A percentile compares a stretch with the other conserved stretches of the same genome.
Evolutionary conservation across 1,140 invertebrate genomes (phyloP).

Genomic region (Caenorhabditis latens): DNA sequence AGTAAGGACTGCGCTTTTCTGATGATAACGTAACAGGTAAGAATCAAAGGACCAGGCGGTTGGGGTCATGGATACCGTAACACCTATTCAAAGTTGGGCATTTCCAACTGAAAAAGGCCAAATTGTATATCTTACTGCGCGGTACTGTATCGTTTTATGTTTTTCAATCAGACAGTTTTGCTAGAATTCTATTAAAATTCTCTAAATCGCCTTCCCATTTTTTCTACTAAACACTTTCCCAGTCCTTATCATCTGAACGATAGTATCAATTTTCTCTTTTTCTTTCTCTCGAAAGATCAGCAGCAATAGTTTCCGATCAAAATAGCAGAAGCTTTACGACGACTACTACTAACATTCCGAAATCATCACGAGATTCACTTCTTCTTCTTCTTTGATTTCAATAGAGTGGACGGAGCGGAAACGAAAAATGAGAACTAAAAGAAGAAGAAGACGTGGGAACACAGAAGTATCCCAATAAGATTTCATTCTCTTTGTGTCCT

Average conservation of each 20-base stretch:
- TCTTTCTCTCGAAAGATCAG: neutral
- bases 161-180: too few relatives aligned
- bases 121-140: too few relatives aligned
- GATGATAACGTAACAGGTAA: too few relatives aligned
- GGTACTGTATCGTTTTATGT: too few relatives aligned
- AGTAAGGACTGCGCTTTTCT: neutral
- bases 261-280: neutral
- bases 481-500: slow-evolving; percentile 2
- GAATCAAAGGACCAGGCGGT: too few relatives aligned
- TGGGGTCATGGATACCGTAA: too few relatives aligned
- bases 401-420: slow-evolving; percentile 8
- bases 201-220: too few relatives aligned
- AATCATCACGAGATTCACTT: slow-evolving; percentile 12
- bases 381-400: slow-evolving; percentile 44
- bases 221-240: neutral
- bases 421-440: slow-evolving; percentile 40
- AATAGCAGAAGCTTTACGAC: slow-evolving; percentile 6
- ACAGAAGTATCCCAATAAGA: slow-evolving; percentile 28
- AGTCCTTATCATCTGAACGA: neutral
- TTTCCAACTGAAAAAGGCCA: too few relatives aligned
- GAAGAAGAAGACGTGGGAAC: slow-evolving; percentile 46
- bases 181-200: too few relatives aligned
- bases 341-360: neutral
- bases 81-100: too few relatives aligned
- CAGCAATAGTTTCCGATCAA: neutral